Conservation (phyloP, 1,140 invertebrate species). For the Eciton burchellii region DNA sequence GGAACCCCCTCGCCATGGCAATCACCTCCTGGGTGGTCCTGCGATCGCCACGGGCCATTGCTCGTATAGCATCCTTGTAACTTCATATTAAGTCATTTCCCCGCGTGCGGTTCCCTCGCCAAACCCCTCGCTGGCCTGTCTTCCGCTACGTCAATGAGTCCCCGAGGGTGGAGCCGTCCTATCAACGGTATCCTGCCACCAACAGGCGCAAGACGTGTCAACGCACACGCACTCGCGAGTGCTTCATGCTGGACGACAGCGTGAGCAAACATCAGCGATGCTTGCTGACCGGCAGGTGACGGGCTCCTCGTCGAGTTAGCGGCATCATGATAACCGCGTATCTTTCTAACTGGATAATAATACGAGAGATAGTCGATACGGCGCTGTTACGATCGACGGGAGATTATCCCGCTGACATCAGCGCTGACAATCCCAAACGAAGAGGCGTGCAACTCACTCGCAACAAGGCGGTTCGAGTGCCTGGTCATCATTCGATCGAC, state of each 20-base stretch:
- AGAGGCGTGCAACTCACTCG: background rate
- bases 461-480: background rate
- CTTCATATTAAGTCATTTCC: constrained; percentile 76
- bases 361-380: constrained; percentile 27
- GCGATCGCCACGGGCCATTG: constrained; percentile 76
- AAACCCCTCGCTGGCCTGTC: constrained; percentile 23
- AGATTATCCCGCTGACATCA: constrained; percentile 12
- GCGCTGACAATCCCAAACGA: background rate
- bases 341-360: constrained; percentile 50
- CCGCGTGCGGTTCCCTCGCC: constrained; percentile 51
- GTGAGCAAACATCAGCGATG: constrained; percentile 14
- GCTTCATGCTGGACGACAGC: constrained; percentile 15
- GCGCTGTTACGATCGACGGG: constrained; percentile 8
- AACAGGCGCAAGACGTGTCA: constrained; percentile 16
- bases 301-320: constrained; percentile 47
- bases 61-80: constrained; percentile 62
- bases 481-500: background rate
- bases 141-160: constrained; percentile 64
- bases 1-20: constrained; percentile 76
- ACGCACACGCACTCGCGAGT: constrained; percentile 31
- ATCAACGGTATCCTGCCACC: constrained; percentile 52
- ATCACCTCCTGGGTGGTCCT: constrained; percentile 82
- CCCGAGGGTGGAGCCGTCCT: constrained; percentile 56
- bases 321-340: constrained; percentile 34
- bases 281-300: constrained; percentile 39